Conservation (phyloP, 2,797 vertebrate genomes). For the Clarias laeviceps region DNA sequence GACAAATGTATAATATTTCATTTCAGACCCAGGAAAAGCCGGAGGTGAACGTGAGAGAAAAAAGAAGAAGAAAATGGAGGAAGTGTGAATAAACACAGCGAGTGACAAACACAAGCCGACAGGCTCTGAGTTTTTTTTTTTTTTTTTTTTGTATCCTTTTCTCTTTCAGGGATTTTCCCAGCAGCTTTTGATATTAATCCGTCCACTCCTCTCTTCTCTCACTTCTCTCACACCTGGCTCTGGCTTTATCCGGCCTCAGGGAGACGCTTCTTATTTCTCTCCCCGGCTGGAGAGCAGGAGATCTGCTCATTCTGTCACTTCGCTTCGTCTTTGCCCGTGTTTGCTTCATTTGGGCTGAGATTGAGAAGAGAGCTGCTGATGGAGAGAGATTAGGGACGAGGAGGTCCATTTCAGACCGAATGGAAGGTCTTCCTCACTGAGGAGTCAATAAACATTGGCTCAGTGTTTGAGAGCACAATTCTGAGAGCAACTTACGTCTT, state of each 20-base stretch:
- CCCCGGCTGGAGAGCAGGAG: constrained; percentile 34
- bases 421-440: neutral
- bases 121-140: constrained; percentile 36
- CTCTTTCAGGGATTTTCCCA: constrained; percentile 48
- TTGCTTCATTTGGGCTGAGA: constrained; percentile 43
- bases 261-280: constrained; percentile 47
- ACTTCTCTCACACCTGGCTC: constrained; percentile 48
- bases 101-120: constrained; percentile 50
- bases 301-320: constrained; percentile 7
- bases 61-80: neutral
- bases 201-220: constrained; percentile 28
- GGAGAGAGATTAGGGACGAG: constrained; percentile 26
- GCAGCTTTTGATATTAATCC: constrained; percentile 47
- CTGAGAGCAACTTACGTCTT: neutral
- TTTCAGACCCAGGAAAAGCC: constrained; percentile 52
- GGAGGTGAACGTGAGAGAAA: constrained; percentile 42
- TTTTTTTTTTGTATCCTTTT: constrained; percentile 40
- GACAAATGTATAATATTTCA: constrained; percentile 54
- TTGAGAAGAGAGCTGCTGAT: constrained; percentile 41
- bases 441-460: neutral
- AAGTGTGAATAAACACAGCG: constrained; percentile 33
- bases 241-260: constrained; percentile 60
- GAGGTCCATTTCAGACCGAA: constrained; percentile 10
- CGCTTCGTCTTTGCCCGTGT: constrained; percentile 1
- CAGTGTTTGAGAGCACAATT: neutral